Evolutionary conservation across 2,113 vertebrate species (phyloP), one percentile per base, ranked within the genome.

Genomic region (Boulengeromyrus knoepffleri): DNA sequence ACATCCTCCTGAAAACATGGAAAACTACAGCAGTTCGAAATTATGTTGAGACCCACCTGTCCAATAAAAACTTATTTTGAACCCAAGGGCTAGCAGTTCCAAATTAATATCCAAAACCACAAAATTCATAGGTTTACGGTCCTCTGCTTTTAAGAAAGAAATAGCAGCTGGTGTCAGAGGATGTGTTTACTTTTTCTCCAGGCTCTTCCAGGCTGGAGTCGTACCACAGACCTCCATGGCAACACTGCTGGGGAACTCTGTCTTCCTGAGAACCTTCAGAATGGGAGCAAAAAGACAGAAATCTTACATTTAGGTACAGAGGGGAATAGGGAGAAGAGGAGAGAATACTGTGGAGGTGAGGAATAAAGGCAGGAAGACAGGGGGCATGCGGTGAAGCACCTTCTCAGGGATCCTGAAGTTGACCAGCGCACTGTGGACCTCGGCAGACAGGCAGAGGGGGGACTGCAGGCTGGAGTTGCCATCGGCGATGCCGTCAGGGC

Each of bases 381-480:
- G 10, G n/a, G n/a, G 1, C 3, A 31, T 80, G 89, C 24, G 19
- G 62, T 1, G 9, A 19, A 90, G 92, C 93, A 97, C 99, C 98
- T 98, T 98, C 93, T 98, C 96, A 46, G 98, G 98, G 93, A 99
- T 95, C 85, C 94, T 95, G 93, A 96, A 95, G 93, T 96, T 97
- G 90, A 97, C 96, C 83, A 99, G 95, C 0, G 97, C 96, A 0
- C 95, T 94, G 77, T 97, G 97, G 89, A 98, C 94, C 91, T 99
- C 99, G 8, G 97, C 97, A 89, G 97, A 99, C 88, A 99, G 96
- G 92, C 98, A 99, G n/a, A 99, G 94, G 0, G 98, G 98, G 15
- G 98, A 97, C 92, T 98, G 95, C 1, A 98, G 95, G 70, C 90
- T 92, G 90, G 94, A 94, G 21, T 91, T 91, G 5, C 93, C 95